Conservation (phyloP, 2,113 vertebrate genomes). For the Poicephalus meyeri region DNA sequence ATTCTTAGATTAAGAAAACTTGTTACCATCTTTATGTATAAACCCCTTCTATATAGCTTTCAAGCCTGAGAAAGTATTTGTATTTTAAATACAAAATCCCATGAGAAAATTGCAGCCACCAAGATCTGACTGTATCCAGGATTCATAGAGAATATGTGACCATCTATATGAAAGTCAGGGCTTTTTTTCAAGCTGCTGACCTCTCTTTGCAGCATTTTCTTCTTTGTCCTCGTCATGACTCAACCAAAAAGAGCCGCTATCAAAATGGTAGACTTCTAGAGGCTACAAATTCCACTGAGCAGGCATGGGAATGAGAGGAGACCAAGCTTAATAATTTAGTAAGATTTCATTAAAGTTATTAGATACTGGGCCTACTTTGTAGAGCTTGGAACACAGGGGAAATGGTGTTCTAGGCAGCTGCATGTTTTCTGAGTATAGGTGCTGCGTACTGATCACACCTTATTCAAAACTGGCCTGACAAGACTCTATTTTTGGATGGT, state of each 20-base stretch:
- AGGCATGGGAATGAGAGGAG: background rate
- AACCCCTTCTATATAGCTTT: background rate
- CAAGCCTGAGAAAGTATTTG: background rate
- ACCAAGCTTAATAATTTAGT: background rate
- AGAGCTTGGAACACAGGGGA: background rate
- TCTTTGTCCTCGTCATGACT: background rate
- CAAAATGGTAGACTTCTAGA: background rate
- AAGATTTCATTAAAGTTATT: background rate
- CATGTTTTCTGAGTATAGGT: background rate
- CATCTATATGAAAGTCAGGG: background rate
- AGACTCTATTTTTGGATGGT: background rate
- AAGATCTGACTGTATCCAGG: background rate
- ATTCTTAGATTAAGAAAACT: background rate
- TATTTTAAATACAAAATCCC: background rate
- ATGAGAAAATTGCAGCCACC: background rate
- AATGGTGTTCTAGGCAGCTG: background rate
- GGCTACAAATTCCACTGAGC: background rate
- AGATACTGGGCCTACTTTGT: background rate
- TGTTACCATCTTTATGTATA: background rate
- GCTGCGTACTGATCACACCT: background rate
- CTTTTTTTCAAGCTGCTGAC: fast-evolving
- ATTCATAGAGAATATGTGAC: background rate
- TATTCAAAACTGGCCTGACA: background rate
- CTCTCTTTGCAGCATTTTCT: background rate
- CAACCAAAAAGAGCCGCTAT: background rate